Evolutionary conservation across 2,888 invertebrate species (phyloP).

Genomic region (Temnothorax rugatulus): DNA sequence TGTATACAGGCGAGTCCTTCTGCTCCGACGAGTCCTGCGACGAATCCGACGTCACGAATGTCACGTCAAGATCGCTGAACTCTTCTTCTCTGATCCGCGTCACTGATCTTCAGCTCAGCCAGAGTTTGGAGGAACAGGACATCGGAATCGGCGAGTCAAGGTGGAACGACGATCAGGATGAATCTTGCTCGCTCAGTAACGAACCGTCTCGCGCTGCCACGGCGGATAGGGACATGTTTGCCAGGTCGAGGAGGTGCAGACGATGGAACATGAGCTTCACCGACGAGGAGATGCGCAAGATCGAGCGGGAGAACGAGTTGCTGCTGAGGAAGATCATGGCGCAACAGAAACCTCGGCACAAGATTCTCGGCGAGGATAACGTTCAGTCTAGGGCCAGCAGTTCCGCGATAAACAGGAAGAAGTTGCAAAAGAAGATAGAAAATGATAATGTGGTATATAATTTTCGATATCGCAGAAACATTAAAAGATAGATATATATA

Average conservation of each 20-base stretch:
- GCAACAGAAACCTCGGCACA: slow-evolving; percentile 79
- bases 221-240: background rate
- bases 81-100: background rate
- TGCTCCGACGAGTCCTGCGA: slow-evolving; percentile 76
- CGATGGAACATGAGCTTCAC: slow-evolving; percentile 86
- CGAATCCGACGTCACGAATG: slow-evolving; percentile 75
- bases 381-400: slow-evolving; percentile 77
- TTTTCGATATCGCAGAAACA: slow-evolving; percentile 1
- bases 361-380: slow-evolving; percentile 30
- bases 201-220: background rate
- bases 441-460: slow-evolving; percentile 87
- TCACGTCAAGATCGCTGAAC: slow-evolving; percentile 70
- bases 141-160: background rate
- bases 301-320: slow-evolving; percentile 86
- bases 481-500: background rate
- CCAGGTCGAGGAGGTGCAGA: slow-evolving; percentile 25
- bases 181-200: background rate
- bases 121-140: background rate
- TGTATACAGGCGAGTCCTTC: slow-evolving; percentile 78
- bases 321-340: slow-evolving; percentile 86
- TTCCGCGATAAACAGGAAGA: slow-evolving; percentile 87
- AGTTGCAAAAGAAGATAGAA: slow-evolving; percentile 87
- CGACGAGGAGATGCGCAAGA: slow-evolving; percentile 85
- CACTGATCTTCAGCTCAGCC: background rate
- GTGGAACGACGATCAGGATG: slow-evolving; percentile 34